Evolutionary conservation across 2,113 vertebrate species (phyloP), one percentile per base, ranked within the genome.

Genomic region (Camarhynchus parvulus): DNA sequence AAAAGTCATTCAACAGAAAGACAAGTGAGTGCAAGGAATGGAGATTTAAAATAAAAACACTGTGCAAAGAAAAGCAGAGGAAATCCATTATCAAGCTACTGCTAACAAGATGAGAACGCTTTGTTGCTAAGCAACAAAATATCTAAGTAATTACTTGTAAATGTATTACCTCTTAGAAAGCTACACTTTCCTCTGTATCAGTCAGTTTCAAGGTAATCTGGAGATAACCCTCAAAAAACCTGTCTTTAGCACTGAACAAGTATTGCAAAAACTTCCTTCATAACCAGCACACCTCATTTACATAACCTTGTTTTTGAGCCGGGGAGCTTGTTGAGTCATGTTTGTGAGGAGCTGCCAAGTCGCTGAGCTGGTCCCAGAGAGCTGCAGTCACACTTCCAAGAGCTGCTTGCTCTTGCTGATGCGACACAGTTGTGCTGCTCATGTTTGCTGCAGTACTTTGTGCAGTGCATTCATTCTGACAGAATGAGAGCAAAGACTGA

Each of bases 291-390:
- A 50, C 11, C 19, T 70, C 3, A 1, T 53, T 80, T 81, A 83
- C 11, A 59, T 9, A 67, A 70, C 24, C 5, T 56, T 35, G 68
- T 61, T 75, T 59, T 76, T 77, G 14, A 52, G 27, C 49, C 61
- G 55, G 83, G 41, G 19, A 77, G 33, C 63, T 47, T 68, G 44
- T 39, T 42, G 35, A 84, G 56, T 78, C 78, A 23, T 15, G 25
- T 70, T 70, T 82, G 50, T 74, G 61, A 70, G 30, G 37, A 2
- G 4, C 50, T 91, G 77, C 61, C 56, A 78, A 74, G 33, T 53
- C 0, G 0, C 25, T n/a, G 46, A 61, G 47, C 47, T 62, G n/a
- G 22, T 49, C 13, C 17, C 9, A 4, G 46, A 56, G 37, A 82
- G 64, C 56, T 70, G 56, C 50, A 74, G 12, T 50, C 27, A 5